phyloP scores from a whole-genome alignment of 2,888 invertebrate genomes.

The Agonum fuliginosum region DNA sequence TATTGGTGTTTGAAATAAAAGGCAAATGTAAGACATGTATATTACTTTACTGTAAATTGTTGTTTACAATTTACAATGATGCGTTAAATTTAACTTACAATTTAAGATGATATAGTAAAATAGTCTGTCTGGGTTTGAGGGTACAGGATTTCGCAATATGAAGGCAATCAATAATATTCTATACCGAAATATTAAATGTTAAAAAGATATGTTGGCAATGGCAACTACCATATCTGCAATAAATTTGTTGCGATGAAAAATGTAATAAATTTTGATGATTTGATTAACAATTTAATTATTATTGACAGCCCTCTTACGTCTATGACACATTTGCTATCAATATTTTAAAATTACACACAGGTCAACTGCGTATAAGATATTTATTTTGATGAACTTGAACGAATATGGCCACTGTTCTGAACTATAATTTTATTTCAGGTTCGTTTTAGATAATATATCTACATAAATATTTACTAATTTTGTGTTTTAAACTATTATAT shows the following conservation, averaged over 20 bases:
- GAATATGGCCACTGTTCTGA: conserved; percentile 45
- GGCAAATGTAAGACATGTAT: conserved; percentile 52
- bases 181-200: conserved; percentile 29
- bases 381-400: conserved; percentile 36
- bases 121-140: conserved; percentile 53
- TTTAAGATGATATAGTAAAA: conserved; percentile 58
- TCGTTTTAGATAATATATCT: background rate
- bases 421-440: background rate
- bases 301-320: conserved; percentile 49
- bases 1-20: no score
- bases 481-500: background rate
- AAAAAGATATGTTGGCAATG: conserved; percentile 51
- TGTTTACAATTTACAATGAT: conserved; percentile 55
- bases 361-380: conserved; percentile 15
- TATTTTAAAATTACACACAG: conserved; percentile 45
- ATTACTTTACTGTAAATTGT: conserved; percentile 56
- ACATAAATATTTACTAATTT: conserved; percentile 4
- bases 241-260: conserved; percentile 21
- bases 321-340: conserved; percentile 46
- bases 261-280: conserved; percentile 38
- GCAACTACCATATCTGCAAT: conserved; percentile 40
- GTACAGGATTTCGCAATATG: conserved; percentile 37
- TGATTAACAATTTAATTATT: conserved; percentile 35
- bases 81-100: conserved; percentile 53
- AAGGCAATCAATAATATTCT: conserved; percentile 49